phyloP scores from a whole-genome alignment of 2,113 vertebrate species.

The Macrotus californicus region DNA sequence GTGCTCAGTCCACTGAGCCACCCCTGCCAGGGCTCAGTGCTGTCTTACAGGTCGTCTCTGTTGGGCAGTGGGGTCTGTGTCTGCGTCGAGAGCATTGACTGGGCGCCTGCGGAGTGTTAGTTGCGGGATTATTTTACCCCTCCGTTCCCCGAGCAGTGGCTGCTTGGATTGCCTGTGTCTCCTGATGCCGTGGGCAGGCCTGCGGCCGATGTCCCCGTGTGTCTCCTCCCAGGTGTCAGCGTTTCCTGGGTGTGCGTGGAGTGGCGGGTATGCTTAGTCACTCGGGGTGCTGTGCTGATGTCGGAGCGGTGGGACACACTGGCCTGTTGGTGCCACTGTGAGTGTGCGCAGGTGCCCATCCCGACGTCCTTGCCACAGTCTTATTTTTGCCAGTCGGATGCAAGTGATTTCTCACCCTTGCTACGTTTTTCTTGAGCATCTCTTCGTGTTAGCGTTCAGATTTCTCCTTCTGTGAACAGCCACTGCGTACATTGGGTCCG shows the following conservation, averaged over 20 bases:
- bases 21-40: too few relatives aligned
- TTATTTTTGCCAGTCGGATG: neutral
- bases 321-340: rapidly evolving
- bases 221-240: neutral
- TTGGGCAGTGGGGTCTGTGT: neutral
- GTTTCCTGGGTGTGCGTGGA: too few relatives aligned
- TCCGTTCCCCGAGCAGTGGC: neutral
- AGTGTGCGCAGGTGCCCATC: neutral
- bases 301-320: neutral
- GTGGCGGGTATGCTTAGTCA: neutral
- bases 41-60: neutral
- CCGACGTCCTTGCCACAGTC: neutral
- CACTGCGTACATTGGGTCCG: neutral
- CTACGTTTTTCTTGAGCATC: neutral
- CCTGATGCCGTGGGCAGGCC: neutral
- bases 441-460: neutral
- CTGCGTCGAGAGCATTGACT: neutral
- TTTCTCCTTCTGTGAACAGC: neutral
- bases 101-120: neutral
- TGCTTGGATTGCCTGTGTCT: neutral
- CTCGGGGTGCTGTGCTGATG: neutral
- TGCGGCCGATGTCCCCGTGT: rapidly evolving
- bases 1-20: too few relatives aligned
- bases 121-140: neutral
- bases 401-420: neutral